These are phyloP conservation scores for Coenonympha arcania DNA, from an alignment of 2,888 invertebrate species.

Conservation along the genomic window DNA sequence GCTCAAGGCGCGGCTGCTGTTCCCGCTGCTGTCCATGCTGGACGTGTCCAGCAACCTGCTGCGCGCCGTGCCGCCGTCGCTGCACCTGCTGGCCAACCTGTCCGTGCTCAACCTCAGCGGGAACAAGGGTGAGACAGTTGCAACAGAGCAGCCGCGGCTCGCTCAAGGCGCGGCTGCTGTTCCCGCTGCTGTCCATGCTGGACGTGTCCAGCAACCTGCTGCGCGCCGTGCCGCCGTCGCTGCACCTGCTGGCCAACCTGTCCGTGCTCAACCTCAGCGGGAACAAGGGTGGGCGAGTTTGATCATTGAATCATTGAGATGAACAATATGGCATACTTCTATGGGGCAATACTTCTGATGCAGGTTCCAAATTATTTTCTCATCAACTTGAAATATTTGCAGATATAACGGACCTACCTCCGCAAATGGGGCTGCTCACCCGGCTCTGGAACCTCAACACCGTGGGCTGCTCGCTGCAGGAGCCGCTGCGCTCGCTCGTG, in stretches of 20 bases:
- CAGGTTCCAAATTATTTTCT: too few species aligned
- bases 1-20: slow-evolving; percentile 82
- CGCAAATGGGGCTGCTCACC: slow-evolving; percentile 94
- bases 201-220: slow-evolving; percentile 91
- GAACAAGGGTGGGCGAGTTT: slow-evolving; percentile 82
- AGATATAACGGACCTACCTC: slow-evolving; percentile 90
- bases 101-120: slow-evolving; percentile 96
- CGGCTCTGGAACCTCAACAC: slow-evolving; percentile 98
- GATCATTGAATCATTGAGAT: too few species aligned
- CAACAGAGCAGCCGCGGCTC: slow-evolving; percentile 21
- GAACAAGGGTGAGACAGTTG: slow-evolving; percentile 80
- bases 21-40: slow-evolving; percentile 94
- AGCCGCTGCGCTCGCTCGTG: slow-evolving; percentile 91
- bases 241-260: slow-evolving; percentile 88
- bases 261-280: slow-evolving; percentile 96
- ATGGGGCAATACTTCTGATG: too few species aligned
- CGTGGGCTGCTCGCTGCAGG: slow-evolving; percentile 88
- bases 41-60: slow-evolving; percentile 91
- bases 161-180: slow-evolving; percentile 82
- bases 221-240: slow-evolving; percentile 82
- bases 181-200: slow-evolving; percentile 94
- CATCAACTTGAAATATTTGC: slow-evolving; percentile 22
- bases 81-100: slow-evolving; percentile 88
- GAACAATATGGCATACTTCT: too few species aligned
- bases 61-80: slow-evolving; percentile 82